Conservation (phyloP, 53 echinoderm and acorn worm genomes). For the Echinometra lucunter region DNA sequence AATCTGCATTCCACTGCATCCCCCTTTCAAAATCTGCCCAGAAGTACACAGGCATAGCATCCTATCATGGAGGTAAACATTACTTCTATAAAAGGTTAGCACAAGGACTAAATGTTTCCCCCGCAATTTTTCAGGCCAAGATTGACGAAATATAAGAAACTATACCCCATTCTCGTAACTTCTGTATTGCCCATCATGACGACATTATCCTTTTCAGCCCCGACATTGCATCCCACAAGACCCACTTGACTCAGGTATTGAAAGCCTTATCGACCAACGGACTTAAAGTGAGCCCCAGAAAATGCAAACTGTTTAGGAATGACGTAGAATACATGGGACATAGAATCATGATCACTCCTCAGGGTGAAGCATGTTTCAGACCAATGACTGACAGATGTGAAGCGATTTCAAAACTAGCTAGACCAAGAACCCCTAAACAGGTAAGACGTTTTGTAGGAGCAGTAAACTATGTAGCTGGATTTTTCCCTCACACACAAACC, state of each 20-base stretch:
- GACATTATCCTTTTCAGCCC: slow-evolving; percentile 70
- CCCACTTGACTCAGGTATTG: slow-evolving; percentile 50
- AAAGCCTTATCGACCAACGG: slow-evolving; percentile 9
- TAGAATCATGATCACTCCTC: slow-evolving; percentile 1
- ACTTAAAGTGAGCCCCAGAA: slow-evolving; percentile 41
- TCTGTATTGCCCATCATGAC: slow-evolving; percentile 73
- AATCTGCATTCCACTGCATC: slow-evolving; percentile 71
- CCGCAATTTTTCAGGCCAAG: slow-evolving; percentile 70
- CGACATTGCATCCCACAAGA: slow-evolving; percentile 41
- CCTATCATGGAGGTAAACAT: slow-evolving; percentile 76
- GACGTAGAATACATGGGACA: slow-evolving; percentile 64
- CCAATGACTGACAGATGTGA: slow-evolving; percentile 54
- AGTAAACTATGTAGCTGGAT: too few relatives aligned
- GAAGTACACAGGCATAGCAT: slow-evolving; percentile 74
- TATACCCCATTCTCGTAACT: slow-evolving; percentile 58
- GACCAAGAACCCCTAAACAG: too few relatives aligned
- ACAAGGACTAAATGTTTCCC: slow-evolving; percentile 55
- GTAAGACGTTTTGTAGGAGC: too few relatives aligned
- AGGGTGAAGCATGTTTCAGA: slow-evolving; percentile 48
- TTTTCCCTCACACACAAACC: too few relatives aligned
- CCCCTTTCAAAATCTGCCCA: slow-evolving; percentile 65
- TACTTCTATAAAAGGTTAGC: slow-evolving; percentile 71
- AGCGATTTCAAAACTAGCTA: too few relatives aligned
- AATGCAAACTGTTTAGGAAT: slow-evolving; percentile 53
- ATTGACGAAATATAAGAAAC: slow-evolving; percentile 66